Base-by-base conservation (phyloP, 1,140 invertebrate species). In the Nasonia vitripennis region DNA sequence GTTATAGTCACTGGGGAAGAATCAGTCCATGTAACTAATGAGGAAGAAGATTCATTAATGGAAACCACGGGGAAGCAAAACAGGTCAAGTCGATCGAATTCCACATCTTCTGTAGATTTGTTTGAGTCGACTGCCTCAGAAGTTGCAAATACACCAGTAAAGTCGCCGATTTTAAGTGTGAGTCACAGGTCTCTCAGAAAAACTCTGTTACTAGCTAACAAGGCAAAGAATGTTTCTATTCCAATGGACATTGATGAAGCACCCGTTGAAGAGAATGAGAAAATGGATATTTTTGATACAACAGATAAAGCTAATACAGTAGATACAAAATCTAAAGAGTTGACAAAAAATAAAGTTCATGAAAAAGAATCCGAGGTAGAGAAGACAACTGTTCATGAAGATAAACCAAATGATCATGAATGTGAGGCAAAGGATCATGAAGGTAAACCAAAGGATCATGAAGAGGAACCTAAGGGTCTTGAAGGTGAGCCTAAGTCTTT, bases 61-160 rank as follows among this genome's bases (percentile, higher is more conserved):
- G 17, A 20, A n/a, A n/a, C 17, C 0, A 62, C 55, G 5, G 55
- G 17, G 17, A 62, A 62, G 17, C 14, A 62, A 20, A n/a, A 62
- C 1, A 62, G 17, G 20, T 20, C 5, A 0, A 45, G n/a, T 71
- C 1, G 14, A 23, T 9, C 17, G 12, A 45, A 71, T 20, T 78
- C 62, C 74, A 1, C 12, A 48, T 2, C 34, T 45, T 78, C 48
- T 9, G 20, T 73, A 20, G 85, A 86, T 23, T 1, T 83, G 31
- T 86, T 86, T 31, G 45, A 55, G 1, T 78, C 3, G 4, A 62
- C 41, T 11, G 11, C 17, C 5, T 86, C 79, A 0, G 85, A 86
- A 77, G 20, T 86, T 11, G 9, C 27, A 4, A 78, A 73, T 34
- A 86, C 84, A 10, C 74, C 84, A 6, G 17, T 51, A 5, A 75